Evolutionary conservation across 2,888 invertebrate genomes (phyloP).

Genomic region (Epistrophe eligans): DNA sequence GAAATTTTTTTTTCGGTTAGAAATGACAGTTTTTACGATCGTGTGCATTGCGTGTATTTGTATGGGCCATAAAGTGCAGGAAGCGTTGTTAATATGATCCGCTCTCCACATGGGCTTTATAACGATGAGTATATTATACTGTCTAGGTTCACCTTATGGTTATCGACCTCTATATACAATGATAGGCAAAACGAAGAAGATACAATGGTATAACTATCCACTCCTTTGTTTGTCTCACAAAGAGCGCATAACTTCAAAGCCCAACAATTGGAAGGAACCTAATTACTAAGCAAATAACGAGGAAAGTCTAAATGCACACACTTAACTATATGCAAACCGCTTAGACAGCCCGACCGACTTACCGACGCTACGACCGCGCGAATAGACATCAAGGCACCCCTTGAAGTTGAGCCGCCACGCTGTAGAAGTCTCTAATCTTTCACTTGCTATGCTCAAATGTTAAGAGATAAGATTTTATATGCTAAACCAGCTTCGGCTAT

Average conservation of each 20-base stretch:
- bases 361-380: background rate
- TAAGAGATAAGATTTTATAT: conserved; percentile 36
- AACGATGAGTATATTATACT: background rate
- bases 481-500: conserved; percentile 21
- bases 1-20: conserved; percentile 53
- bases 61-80: conserved; percentile 58
- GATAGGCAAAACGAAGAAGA: conserved; percentile 3
- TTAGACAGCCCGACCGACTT: background rate
- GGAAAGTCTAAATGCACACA: conserved; percentile 37
- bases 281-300: conserved; percentile 55
- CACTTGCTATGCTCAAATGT: conserved; percentile 1
- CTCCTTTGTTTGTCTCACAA: conserved; percentile 59
- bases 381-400: conserved; percentile 59
- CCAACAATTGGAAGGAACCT: conserved; percentile 38
- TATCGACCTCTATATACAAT: conserved; percentile 16
- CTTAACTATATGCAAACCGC: conserved; percentile 32
- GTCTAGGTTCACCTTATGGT: background rate
- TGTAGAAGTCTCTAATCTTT: conserved; percentile 50
- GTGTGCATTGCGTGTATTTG: conserved; percentile 50
- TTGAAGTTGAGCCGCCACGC: conserved; percentile 52
- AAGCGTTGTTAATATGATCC: conserved; percentile 58
- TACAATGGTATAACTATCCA: conserved; percentile 3
- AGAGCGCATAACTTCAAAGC: conserved; percentile 55
- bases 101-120: conserved; percentile 8
- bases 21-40: conserved; percentile 69